Evolutionary conservation across 2,113 vertebrate species (phyloP), one percentile per base, ranked within the genome.

Genomic region (Siniperca chuatsi): DNA sequence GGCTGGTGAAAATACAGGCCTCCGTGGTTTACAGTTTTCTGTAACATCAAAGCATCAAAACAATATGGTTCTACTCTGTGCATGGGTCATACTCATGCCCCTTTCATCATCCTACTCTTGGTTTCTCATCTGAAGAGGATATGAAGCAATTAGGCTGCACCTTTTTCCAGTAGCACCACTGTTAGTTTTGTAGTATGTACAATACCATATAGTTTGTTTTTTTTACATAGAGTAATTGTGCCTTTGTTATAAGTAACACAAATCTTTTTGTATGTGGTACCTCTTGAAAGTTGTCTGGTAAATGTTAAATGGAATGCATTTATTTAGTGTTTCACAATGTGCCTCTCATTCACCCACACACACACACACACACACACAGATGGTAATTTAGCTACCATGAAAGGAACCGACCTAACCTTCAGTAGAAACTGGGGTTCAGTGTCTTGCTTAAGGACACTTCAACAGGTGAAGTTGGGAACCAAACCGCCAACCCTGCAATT

Each of bases 41-140:
- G 23, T 23, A 46, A 78, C 50, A 65, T 81, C 25, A 75, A 80
- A 79, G 52, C 74, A 61, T 66, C 33, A 60, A 70, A 84, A 82
- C 65, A 78, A 23, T 77, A 66, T 35, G 76, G 40, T 48, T 72
- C 10, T 46, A 29, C 35, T 78, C 15, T 37, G 48, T 69, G 65
- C 52, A 25, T 65, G 12, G 8, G 2, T 54, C 21, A 58, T 40
- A 18, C 15, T 37, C 61, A 20, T 1, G 0, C 4, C 37, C 48
- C 71, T 54, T 79, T 85, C 44, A 85, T 73, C 77, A 79, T 73
- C 62, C 35, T 52, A 2, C 73, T 80, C 50, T 48, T 88, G 78
- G 33, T 65, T 40, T 76, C 25, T 69, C 62, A 60, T 77, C 55
- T 72, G 44, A 48, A 10, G 40, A 50, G 21, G 37, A 70, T n/a